Conservation (phyloP, 2,888 invertebrate genomes). For the Rhaphigaster nebulosa region DNA sequence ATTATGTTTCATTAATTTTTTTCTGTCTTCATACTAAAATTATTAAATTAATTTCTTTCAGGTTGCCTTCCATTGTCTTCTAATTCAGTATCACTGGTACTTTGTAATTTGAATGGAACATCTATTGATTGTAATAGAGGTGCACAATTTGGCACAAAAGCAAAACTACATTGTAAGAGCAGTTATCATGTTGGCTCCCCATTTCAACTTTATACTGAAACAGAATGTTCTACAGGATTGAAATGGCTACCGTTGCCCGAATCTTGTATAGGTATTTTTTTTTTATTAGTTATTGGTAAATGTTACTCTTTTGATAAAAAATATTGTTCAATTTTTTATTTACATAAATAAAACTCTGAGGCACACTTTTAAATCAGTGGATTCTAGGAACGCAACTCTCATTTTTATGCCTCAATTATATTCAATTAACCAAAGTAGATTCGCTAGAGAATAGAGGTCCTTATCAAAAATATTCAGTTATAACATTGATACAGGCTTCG, state of each 20-base stretch:
- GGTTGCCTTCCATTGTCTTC: background rate
- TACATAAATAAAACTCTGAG: no score
- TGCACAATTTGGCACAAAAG: conserved; percentile 15
- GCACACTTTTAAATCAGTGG: no score
- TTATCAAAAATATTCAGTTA: no score
- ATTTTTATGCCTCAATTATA: no score
- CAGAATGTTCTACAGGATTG: background rate
- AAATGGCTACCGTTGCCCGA: background rate
- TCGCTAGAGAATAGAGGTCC: no score
- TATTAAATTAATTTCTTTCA: background rate
- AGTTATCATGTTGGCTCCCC: background rate
- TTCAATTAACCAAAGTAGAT: no score
- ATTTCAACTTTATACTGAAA: background rate
- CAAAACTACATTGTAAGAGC: conserved; percentile 1
- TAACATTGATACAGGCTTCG: no score
- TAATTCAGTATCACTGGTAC: background rate
- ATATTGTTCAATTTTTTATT: no score
- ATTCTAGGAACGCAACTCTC: no score
- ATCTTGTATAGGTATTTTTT: background rate
- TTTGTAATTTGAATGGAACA: background rate
- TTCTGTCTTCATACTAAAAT: background rate
- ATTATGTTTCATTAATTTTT: background rate
- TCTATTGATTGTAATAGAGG: background rate
- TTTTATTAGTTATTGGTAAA: background rate
- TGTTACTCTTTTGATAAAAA: no score